Evolutionary conservation across 1,140 invertebrate species (phyloP), one percentile per base, ranked within the genome.

Genomic region (Drosophila dunni): DNA sequence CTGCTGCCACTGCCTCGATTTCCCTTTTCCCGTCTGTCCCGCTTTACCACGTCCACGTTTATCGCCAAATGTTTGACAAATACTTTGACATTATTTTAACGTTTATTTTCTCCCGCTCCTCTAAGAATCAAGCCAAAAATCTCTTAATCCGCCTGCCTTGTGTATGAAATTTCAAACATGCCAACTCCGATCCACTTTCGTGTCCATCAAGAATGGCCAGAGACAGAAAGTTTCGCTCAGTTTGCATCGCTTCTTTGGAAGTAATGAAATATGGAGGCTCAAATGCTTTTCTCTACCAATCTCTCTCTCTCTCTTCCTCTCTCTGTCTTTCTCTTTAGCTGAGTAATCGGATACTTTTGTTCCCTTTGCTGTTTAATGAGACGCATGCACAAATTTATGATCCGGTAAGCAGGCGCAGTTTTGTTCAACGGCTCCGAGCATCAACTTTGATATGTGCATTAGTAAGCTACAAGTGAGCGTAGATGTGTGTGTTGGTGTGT

Each of bases 301-400:
- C 63, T 29, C 46, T 58, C 53, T 42, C 51, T 11, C 15, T 11
- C 34, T 17, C 34, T 38, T 2, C 29, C 20, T 54, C 20, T 53
- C 53, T 57, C 38, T 44, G 34, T 61, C 15, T 46, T 11, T 46
- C 17, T 56, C 44, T 38, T 20, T 20, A 33, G 3, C 24, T 11
- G 50, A 58, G 90, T 90, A 91, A 91, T 83, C 74, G 73, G 85
- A 91, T 91, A 91, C 67, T 90, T 91, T 91, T 85, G 82, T 80
- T 91, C 79, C 84, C 83, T 81, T 91, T 82, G 67, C 67, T 90
- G 90, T 75, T 91, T 91, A 91, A 91, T 91, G 90, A 91, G 83
- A 91, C 90, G 83, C 73, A 90, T 91, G 90, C 90, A 91, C 90
- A 91, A 90, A 90, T 91, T 91, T 91, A 91, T 90, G 91, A 90